A percentile compares a stretch with the other conserved stretches of the same genome.
phyloP scores from a whole-genome alignment of 2,113 vertebrate genomes.

The Anthoscopus minutus region DNA sequence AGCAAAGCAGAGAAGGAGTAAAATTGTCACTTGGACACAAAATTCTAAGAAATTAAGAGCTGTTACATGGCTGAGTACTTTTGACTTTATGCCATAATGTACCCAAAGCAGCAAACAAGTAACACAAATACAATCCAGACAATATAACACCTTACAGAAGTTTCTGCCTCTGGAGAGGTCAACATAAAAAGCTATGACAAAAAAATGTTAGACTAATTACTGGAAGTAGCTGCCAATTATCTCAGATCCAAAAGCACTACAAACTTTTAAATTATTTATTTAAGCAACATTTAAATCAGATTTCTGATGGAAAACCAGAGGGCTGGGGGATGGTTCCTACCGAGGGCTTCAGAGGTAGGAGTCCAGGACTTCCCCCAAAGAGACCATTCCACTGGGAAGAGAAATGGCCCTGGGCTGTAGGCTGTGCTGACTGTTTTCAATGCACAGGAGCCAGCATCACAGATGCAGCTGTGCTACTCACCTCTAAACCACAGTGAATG shows the following conservation, averaged over 20 bases:
- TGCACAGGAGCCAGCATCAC: neutral
- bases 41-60: neutral
- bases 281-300: neutral
- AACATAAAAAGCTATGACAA: neutral
- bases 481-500: neutral
- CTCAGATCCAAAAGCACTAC: neutral
- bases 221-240: neutral
- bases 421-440: neutral
- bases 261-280: neutral
- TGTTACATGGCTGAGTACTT: neutral
- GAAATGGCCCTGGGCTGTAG: neutral
- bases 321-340: neutral
- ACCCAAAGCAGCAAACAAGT: neutral
- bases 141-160: neutral
- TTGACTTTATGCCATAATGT: neutral
- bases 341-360: neutral
- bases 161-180: neutral
- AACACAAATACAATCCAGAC: neutral
- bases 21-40: neutral
- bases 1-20: neutral
- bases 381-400: neutral
- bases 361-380: neutral
- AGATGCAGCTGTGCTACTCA: neutral
- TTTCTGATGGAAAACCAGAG: neutral
- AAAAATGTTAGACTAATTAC: neutral